phyloP scores from a whole-genome alignment of 2,797 vertebrate genomes.

The Xiphophorus birchmanni region DNA sequence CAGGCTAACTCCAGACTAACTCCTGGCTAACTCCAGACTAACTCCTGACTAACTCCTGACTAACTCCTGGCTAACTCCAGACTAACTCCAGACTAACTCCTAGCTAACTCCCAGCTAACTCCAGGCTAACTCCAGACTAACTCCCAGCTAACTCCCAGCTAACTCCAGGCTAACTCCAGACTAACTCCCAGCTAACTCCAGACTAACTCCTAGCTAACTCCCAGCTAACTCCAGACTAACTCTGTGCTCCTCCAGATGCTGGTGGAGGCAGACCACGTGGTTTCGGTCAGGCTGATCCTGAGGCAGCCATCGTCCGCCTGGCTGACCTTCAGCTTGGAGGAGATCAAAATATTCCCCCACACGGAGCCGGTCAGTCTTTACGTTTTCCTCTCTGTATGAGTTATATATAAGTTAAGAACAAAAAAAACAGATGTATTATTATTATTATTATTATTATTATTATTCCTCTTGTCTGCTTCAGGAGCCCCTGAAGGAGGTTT shows the following conservation, averaged over 20 bases:
- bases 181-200: no score
- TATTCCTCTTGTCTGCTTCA: constrained; percentile 56
- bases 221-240: not conserved
- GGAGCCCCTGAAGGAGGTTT: constrained; percentile 85
- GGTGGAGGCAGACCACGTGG: constrained; percentile 84
- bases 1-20: no score
- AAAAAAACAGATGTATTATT: not conserved
- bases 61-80: no score
- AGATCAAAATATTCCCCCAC: constrained; percentile 85
- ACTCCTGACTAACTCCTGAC: no score
- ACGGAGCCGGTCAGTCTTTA: constrained; percentile 64
- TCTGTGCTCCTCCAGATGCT: constrained; percentile 83
- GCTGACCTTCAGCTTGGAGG: constrained; percentile 89
- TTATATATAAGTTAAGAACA: not conserved
- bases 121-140: no score
- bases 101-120: no score
- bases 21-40: no score
- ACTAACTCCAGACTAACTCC: no score
- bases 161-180: no score
- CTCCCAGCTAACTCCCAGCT: no score
- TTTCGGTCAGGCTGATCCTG: constrained; percentile 87
- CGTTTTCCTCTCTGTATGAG: not conserved
- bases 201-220: no score
- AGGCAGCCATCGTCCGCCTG: constrained; percentile 92
- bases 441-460: not conserved